Base-by-base conservation (phyloP, 35 echinoderm and acorn worm species). In the Apostichopus californicus region DNA sequence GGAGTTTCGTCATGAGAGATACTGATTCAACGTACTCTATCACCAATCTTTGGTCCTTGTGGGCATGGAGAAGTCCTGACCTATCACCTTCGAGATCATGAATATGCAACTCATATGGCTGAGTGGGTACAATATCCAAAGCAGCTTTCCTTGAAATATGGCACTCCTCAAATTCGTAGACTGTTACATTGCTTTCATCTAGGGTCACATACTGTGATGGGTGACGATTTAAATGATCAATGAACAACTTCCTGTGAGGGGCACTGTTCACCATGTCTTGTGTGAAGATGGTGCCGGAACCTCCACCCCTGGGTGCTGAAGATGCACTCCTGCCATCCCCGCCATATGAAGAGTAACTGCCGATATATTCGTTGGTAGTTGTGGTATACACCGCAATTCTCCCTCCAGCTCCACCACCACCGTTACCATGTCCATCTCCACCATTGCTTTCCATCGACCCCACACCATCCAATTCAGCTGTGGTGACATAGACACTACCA, bases 151-250 rank as follows among this genome's bases (percentile, higher is more conserved):
- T 55, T 5, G 81, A 81, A 56, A 98, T 59, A 86, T 95, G 94
- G 13, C 95, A 59, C 53, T 98, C 96, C 73, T 98, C 96, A 95
- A 98, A 98, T 78, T 98, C 94, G 89, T 95, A 98, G 8, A 64
- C 28, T 17, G 12, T 57, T 12, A 77, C 77, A 28, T 59, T 24
- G 15, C 26, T 14, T 84, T 98, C 96, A 83, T 95, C 90, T 58
- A 98, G 72, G 13, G 94, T 93, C 24, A 98, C 96, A 92, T 95
- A 98, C 70, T 95, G 96, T 23, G 81, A 83, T 21, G 90, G 79
- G 55, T 55, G 88, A 12, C 94, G 78, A 78, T 95, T 93, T 12
- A 79, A 73, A 59, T 98, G 95, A 78, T 98, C 92, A 78, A 98
- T 91, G 24, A 78, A 90, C 5, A 98, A 89, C 34, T 81, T 92